Percentiles rank a stretch among this genome's conserved stretches.
Evolutionary conservation across 92 coral and sea anemone species (phyloP).

Genomic region (Palythoa caribaeorum): DNA sequence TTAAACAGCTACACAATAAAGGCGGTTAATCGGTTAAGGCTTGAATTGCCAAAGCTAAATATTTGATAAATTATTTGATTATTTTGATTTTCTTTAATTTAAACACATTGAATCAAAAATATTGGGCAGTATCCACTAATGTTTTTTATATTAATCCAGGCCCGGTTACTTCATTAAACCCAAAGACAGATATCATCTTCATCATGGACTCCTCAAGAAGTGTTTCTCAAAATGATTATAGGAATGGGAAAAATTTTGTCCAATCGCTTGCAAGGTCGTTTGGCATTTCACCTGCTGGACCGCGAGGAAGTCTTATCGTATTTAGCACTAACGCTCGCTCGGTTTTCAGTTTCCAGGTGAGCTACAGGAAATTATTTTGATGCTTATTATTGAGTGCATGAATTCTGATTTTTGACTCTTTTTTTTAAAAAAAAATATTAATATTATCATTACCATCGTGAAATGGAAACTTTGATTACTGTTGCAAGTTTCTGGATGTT

Average conservation of each 20-base stretch:
- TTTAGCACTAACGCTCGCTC: conserved; percentile 81
- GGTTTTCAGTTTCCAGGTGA: conserved; percentile 65
- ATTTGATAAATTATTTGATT: no score
- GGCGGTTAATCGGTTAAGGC: no score
- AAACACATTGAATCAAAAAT: no score
- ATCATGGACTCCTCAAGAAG: conserved; percentile 73
- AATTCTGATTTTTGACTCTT: background rate
- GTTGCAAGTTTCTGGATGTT: no score
- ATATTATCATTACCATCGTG: background rate
- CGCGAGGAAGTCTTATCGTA: conserved; percentile 84
- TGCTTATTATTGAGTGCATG: background rate
- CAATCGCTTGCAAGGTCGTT: conserved; percentile 71
- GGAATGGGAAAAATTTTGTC: conserved; percentile 68
- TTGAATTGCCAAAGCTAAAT: no score
- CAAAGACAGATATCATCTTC: conserved; percentile 71
- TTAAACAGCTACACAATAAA: no score
- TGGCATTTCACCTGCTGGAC: conserved; percentile 75
- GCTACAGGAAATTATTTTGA: background rate
- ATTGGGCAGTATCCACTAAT: background rate
- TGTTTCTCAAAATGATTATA: conserved; percentile 54
- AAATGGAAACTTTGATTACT: no score
- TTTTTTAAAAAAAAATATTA: no score
- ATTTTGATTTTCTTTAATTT: no score
- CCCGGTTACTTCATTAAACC: conserved; percentile 13
- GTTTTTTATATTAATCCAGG: background rate